phyloP scores from a whole-genome alignment of 2,113 vertebrate species.

The Vombatus ursinus region DNA sequence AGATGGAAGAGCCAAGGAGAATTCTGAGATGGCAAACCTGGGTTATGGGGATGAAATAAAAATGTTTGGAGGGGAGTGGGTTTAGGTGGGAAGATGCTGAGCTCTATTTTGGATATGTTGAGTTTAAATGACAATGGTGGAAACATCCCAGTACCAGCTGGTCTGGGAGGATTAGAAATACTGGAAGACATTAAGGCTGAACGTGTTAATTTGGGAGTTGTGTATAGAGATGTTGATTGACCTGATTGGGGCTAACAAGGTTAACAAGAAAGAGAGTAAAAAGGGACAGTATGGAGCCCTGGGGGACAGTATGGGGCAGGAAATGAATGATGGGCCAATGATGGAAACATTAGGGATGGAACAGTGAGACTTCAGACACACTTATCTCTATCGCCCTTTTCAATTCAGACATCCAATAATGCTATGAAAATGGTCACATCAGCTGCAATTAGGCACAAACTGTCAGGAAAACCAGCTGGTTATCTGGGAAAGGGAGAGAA shows the following conservation, averaged over 20 bases:
- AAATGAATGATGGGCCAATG: too few relatives aligned
- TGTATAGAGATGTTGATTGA: neutral
- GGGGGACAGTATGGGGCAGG: too few relatives aligned
- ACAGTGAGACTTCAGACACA: too few relatives aligned
- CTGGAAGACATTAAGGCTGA: too few relatives aligned
- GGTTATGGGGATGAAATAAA: neutral
- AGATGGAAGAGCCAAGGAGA: neutral
- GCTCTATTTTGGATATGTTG: neutral
- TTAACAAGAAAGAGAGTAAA: neutral
- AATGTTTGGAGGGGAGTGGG: neutral
- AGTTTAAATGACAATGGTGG: neutral
- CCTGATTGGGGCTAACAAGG: neutral
- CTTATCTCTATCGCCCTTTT: too few relatives aligned
- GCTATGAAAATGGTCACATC: too few relatives aligned
- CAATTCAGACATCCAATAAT: too few relatives aligned
- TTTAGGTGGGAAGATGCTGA: neutral
- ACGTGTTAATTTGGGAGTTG: too few relatives aligned
- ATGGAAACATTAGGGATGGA: too few relatives aligned
- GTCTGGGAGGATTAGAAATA: neutral
- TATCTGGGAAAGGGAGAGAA: neutral
- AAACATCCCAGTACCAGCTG: neutral
- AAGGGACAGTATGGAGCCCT: neutral
- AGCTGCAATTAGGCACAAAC: too few relatives aligned
- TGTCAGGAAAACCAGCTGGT: too few relatives aligned
- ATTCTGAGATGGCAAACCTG: neutral